phyloP scores from a whole-genome alignment of 1,140 invertebrate species.

The Rhynchophorus ferrugineus region DNA sequence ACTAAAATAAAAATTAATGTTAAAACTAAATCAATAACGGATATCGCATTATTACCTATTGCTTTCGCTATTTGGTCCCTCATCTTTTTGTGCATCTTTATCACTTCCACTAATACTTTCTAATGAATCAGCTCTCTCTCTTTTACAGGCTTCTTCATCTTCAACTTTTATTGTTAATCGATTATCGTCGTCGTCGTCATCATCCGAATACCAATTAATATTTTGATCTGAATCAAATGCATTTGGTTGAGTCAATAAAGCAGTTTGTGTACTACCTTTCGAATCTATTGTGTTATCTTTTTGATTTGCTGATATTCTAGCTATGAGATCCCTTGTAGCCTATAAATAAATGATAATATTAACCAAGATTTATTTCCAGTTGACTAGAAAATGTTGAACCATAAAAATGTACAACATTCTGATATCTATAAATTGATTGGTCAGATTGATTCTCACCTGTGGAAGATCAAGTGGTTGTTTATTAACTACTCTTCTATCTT shows the following conservation, averaged over 20 bases:
- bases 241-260: conserved; percentile 37
- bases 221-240: conserved; percentile 55
- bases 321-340: conserved; percentile 48
- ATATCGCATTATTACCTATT: neutral
- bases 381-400: too few species aligned
- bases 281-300: conserved; percentile 44
- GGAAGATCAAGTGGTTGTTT: conserved; percentile 22
- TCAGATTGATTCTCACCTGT: conserved; percentile 39
- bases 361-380: conserved; percentile 45
- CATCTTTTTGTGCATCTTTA: conserved; percentile 9
- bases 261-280: too few species aligned
- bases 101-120: conserved; percentile 27
- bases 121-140: conserved; percentile 32
- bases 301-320: conserved; percentile 62
- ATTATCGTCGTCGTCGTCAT: conserved; percentile 50
- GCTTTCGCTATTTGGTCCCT: neutral
- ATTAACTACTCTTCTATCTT: conserved; percentile 25
- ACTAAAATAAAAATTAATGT: neutral
- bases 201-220: conserved; percentile 72
- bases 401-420: too few species aligned
- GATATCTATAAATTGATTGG: too few species aligned
- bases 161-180: conserved; percentile 37
- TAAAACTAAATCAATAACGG: neutral
- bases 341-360: neutral
- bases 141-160: conserved; percentile 31